Conservation (phyloP, 2,888 invertebrate species). For the Hemicrepidius hirtus region DNA sequence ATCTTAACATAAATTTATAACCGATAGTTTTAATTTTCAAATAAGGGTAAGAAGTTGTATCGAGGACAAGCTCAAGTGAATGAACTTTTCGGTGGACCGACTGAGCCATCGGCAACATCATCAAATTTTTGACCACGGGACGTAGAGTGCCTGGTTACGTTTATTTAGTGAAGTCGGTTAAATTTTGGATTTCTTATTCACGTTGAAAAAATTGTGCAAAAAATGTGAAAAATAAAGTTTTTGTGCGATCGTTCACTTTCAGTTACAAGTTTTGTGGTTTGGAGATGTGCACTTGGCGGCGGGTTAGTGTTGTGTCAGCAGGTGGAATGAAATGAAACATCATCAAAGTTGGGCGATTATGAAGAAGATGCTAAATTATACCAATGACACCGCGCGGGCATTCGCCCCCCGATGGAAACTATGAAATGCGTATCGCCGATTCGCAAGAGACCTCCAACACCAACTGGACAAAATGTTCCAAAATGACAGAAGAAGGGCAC, state of each 20-base stretch:
- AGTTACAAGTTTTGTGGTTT: conserved; percentile 60
- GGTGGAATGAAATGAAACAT: conserved; percentile 68
- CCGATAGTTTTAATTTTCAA: not conserved
- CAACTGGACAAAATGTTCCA: conserved; percentile 84
- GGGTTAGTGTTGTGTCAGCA: conserved; percentile 67
- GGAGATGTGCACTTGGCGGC: conserved; percentile 62
- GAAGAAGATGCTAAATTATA: conserved; percentile 71
- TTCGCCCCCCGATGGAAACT: conserved; percentile 72
- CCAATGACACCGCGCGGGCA: conserved; percentile 72
- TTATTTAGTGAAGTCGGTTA: conserved; percentile 60
- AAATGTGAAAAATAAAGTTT: conserved; percentile 59
- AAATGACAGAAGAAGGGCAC: conserved; percentile 81
- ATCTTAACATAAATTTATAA: not conserved
- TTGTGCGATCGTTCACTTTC: conserved; percentile 55
- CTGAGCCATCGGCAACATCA: conserved; percentile 69
- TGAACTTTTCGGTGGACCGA: conserved; percentile 62
- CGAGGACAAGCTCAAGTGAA: conserved; percentile 52
- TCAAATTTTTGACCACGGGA: conserved; percentile 68
- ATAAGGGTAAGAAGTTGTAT: conserved; percentile 9
- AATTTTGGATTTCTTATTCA: conserved; percentile 47
- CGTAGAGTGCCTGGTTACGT: conserved; percentile 56
- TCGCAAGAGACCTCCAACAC: conserved; percentile 75
- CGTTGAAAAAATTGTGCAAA: conserved; percentile 27
- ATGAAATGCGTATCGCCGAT: conserved; percentile 79
- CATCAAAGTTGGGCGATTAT: conserved; percentile 69